Base-by-base conservation (phyloP, 2,113 vertebrate species). In the Microcebus murinus region DNA sequence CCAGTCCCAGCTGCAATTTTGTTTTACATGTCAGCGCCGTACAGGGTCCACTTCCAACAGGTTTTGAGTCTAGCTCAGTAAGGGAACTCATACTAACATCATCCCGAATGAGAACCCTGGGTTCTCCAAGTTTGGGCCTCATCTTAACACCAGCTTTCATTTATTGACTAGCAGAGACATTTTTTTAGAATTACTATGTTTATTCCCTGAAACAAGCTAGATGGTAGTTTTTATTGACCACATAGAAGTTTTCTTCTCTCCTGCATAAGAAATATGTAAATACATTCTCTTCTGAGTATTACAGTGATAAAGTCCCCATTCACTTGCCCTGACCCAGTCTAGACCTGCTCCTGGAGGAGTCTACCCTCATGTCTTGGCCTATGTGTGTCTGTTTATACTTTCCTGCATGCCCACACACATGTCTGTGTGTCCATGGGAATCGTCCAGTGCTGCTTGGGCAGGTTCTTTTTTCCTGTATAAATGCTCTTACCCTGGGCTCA, bases 201-300 rank as follows among this genome's bases (percentile, higher is more conserved):
- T 83, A 95, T 76, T 95, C 74, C 39, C 59, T 12, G 39, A 96
- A 91, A 73, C 4, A 95, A 90, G 81, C 8, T 92, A 79, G 34
- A 67, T 73, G 48, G 10, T 92, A 48, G 25, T 77, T 91, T 95
- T 95, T 92, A 73, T 71, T 87, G 61, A 57, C 9, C 57, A 88
- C 5, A 25, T 96, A 87, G 85, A 98, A 86, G 6, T 90, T 90
- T 95, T 87, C 29, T 87, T 93, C 39, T 36, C 31, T 95, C 48
- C 21, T 77, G 34, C 36, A 68, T 52, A 90, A 94, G n/a, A 12
- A 90, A 90, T 67, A 86, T 95, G 73, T 85, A 63, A 92, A 83
- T 63, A 74, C 6, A 76, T 29, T 70, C 27, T 94, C 14, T 89
- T 90, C 25, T 97, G 81, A 95, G 73, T 94, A 82, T 91, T 80